Base-by-base conservation (phyloP, 2,888 invertebrate species). In the Iselma pallidipennis region DNA sequence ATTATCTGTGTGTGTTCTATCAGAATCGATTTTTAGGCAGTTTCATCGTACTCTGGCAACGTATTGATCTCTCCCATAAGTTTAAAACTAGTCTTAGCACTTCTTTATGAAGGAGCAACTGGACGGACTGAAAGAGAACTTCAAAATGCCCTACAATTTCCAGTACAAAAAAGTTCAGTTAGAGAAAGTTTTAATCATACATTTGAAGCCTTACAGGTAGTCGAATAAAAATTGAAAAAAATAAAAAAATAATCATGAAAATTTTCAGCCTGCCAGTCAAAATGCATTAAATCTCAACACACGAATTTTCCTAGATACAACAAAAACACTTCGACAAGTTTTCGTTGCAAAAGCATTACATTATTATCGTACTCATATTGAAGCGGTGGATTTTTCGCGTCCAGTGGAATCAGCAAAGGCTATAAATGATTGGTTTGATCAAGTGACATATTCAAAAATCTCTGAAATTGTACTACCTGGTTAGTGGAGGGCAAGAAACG, bases 361-460 rank as follows among this genome's bases (percentile, higher is more conserved):
- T 45, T 86, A 84, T 76, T 94, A 92, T 78, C 85, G 85, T 59
- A 87, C 91, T 2, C 86, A 89, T 19, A 82, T 93, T 6, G 84
- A 85, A 54, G 81, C 82, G 1, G 80, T 89, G 0, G 85, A 92
- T 81, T 92, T 94, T 72, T 61, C 71, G 1, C 76, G 81, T 10
- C 78, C 88, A n/a, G 74, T 87, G 0, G 77, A 78, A 3, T 85
- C 91, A 0, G 87, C 87, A 0, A 74, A 81, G 4, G 78, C 81
- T 6, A 92, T 97, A 62, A 97, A 97, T 74, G 73, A 81, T 0
- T 97, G 95, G 94, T 91, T 94, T 1, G 84, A 86, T 26, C 86
- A 89, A 60, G 82, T 89, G 9, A 96, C 97, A 0, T 83, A 88
- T 7, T 90, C 90, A 10, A 88, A 88, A 70, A 90, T 97, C 29